Evolutionary conservation across 2,888 invertebrate genomes (phyloP), one percentile per base, ranked within the genome.

Genomic region (Hedya salicella): DNA sequence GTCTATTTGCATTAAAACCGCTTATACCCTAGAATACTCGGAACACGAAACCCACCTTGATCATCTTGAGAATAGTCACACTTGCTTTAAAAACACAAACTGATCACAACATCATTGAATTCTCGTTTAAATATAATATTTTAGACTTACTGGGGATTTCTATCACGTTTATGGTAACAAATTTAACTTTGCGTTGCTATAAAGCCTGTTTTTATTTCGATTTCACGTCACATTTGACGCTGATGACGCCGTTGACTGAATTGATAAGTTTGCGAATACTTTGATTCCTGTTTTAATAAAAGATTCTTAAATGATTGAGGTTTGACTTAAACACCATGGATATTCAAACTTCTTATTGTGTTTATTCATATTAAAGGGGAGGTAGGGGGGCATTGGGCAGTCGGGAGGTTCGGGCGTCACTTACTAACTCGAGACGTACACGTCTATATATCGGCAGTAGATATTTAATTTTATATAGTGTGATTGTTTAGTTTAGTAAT

Each of bases 61-160:
- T 19, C 65, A 66, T 66, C 21, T 53, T 60, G 39, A 48, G 42
- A 53, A 25, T 53, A 13, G 19, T 46, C 19, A 53, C 60, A 40
- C 48, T 60, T 52, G 39, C 32, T 53, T 46, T 19, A 16, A 25
- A 13, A 32, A 30, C 4, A 42, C 25, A 52, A 46, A 66, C 60
- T 66, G 65, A 48, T 48, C 46, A 40, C 13, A 19, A 30, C 16
- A 60, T 16, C 13, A 3, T 19, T 48, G 44, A 14, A 40, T 53
- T 60, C 16, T 66, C 39, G 60, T 46, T 60, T 66, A 66, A 54
- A 66, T 66, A 66, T 54, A 32, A 46, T 21, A 19, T 36, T 39
- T 49, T 13, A 36, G 21, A 46, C 21, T 3, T 13, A 53, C 36
- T 16, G 52, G 53, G 32, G 39, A 66, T 48, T 44, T 40, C 48